These are phyloP conservation scores for fruit fly (Drosophila melanogaster) DNA, from an alignment of 1,140 invertebrate genomes.

Conservation along the genomic window DNA sequence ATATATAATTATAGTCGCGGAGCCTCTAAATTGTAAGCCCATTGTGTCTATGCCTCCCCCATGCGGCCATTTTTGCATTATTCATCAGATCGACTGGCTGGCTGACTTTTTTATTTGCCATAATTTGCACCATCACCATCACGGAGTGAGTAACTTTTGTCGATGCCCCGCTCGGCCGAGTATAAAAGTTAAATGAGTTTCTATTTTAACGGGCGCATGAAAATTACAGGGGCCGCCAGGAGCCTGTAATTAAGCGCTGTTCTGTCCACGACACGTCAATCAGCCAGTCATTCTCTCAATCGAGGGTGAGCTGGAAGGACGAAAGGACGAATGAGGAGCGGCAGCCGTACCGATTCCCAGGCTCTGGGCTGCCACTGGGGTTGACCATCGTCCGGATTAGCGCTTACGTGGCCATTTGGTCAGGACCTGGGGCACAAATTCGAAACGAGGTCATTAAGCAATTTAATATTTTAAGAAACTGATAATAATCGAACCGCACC, in stretches of 20 bases:
- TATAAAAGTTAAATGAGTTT: conserved; percentile 58
- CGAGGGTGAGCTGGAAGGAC: conserved; percentile 23
- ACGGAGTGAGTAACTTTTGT: conserved; percentile 37
- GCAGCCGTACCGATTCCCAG: conserved; percentile 64
- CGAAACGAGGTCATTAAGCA: conserved; percentile 79
- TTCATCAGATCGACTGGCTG: conserved; percentile 49
- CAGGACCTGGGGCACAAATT: conserved; percentile 41
- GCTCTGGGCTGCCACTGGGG: conserved; percentile 17
- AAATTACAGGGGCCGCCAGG: conserved; percentile 68
- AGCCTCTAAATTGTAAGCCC: conserved; percentile 55
- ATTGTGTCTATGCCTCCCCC: conserved; percentile 8
- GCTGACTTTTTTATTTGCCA: conserved; percentile 50
- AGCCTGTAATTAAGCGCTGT: conserved; percentile 68
- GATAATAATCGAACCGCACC: conserved; percentile 76
- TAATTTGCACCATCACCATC: conserved; percentile 65
- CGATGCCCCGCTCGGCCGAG: conserved; percentile 23
- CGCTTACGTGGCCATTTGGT: conserved; percentile 69
- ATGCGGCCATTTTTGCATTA: conserved; percentile 64
- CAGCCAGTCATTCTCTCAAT: conserved; percentile 19
- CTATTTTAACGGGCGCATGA: conserved; percentile 59
- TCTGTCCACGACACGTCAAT: conserved; percentile 67
- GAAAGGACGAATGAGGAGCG: conserved; percentile 28
- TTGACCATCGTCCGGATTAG: conserved; percentile 25
- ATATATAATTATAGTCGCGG: conserved; percentile 48
- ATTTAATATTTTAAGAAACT: conserved; percentile 82